These are phyloP conservation scores for Psilopogon haemacephalus DNA, from an alignment of 2,113 vertebrate species.

Conservation along the genomic window DNA sequence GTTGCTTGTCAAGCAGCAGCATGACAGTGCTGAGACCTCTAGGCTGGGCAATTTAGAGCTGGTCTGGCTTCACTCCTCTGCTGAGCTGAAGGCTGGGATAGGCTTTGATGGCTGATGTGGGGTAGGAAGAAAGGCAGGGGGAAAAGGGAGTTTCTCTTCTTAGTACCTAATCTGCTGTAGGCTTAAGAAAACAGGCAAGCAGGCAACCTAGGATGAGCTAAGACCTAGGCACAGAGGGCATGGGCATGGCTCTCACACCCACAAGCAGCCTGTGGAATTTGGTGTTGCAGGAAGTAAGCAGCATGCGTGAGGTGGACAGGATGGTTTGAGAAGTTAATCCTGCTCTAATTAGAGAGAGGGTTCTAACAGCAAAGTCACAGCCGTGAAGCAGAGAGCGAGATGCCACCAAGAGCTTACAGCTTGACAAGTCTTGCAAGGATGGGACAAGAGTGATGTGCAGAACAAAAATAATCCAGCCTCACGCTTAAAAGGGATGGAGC, in stretches of 20 bases:
- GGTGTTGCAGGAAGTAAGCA: fast-evolving
- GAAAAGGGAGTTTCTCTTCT: neutral
- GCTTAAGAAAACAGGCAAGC: neutral
- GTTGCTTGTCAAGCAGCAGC: neutral
- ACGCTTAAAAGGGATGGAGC: neutral
- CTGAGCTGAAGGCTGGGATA: neutral
- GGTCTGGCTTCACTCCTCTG: neutral
- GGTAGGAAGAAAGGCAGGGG: neutral
- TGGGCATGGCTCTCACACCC: fast-evolving
- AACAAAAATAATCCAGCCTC: neutral
- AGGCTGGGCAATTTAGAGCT: fast-evolving
- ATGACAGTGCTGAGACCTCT: neutral
- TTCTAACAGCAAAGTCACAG: neutral
- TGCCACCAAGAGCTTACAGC: neutral
- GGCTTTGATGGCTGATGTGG: neutral
- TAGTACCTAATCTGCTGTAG: neutral
- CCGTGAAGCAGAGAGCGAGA: neutral
- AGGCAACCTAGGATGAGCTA: neutral
- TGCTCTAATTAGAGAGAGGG: neutral
- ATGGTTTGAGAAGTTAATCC: neutral
- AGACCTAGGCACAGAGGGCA: neutral
- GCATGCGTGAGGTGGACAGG: neutral
- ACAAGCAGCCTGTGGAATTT: neutral
- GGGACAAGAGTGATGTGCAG: neutral
- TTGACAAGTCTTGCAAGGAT: neutral